Evolutionary conservation across 2,113 vertebrate species (phyloP), one percentile per base, ranked within the genome.

Genomic region (Rousettus leschenaultii): DNA sequence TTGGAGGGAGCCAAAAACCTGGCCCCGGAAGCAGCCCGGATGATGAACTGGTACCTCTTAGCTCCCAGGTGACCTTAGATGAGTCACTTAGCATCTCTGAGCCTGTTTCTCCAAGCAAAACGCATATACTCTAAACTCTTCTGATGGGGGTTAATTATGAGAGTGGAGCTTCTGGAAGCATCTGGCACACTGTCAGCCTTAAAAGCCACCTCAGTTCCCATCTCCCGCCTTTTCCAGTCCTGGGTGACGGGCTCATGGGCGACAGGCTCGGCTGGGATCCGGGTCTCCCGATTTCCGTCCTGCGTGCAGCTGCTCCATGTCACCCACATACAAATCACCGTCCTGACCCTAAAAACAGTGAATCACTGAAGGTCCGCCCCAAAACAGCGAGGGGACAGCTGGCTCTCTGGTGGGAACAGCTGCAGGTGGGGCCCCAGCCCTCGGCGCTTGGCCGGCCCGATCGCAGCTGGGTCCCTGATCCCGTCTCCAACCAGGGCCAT

Each of bases 341-440:
- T n/a, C 33, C 73, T 10, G 12, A 40, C 16, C 48, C 2, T 6
- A 7, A 7, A 14, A 30, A 59, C 43, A 8, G 9, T 5, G 57
- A 15, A 5, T 38, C 55, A 8, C 1, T 5, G 10, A 19, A 57
- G 75, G 65, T 19, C 35, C 16, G 0, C 48, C 82, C 86, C 75
- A 26, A 43, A 40, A 33, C 21, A 59, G 35, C 5, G 14, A 33
- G 48, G 65, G 82, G 73, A 91, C 78, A 93, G 96, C 91, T 51
- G 86, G 86, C 70, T 43, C 45, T 70, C 38, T 0, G 93, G 86
- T 12, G 70, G 93, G 92, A 75, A 94, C 35, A 95, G 94, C 93
- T 2, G 0, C 24, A 51, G 79, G 68, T 1, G 63, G 78, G 87
- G 53, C 75, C 59, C 33, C 1, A 48, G 43, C 53, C 95, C 7